Evolutionary conservation across 2,888 invertebrate species (phyloP), one percentile per base, ranked within the genome.

Genomic region (Drosophila mayaguana): DNA sequence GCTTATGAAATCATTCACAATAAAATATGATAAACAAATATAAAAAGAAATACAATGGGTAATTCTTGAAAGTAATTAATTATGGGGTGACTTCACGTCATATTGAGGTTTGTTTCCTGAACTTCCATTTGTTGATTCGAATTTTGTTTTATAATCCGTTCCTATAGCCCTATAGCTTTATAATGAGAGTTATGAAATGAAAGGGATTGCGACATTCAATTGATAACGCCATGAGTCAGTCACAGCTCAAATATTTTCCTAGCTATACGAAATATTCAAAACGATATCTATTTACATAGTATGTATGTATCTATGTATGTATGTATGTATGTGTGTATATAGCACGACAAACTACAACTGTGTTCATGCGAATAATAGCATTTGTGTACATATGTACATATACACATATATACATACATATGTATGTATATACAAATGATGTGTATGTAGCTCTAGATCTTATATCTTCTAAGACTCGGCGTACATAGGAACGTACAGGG

Each of bases 171-270:
- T 1, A 25, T 48, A 59, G 28, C 22, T 53, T 32, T 38, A 40
- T 42, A 32, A 45, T 60, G 51, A 22, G 38, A 22, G 57, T 60
- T 16, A 32, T 11, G 38, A 70, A 36, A 48, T 50, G 16, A 25
- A 12, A 40, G 40, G 40, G 34, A 72, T 72, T 72, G 55, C 51
- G 73, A 55, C 61, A 67, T 66, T 25, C 38, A 36, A 55, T 60
- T 74, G 67, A 74, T 72, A 73, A 67, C 38, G 56, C 42, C 11
- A 38, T 72, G 72, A 73, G 51, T 72, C 72, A 73, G 55, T 72
- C 72, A 72, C 43, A 25, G 16, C 12, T 18, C 16, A 1, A 45
- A 12, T 46, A 60, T 25, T 43, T 42, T 51, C 36, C 34, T 22
- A 53, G 25, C 20, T 48, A n/a, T n/a, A 18, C n/a, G n/a, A 12